Evolutionary conservation across 2,888 invertebrate genomes (phyloP), one percentile per base, ranked within the genome.

Genomic region (Euplagia quadripunctaria): DNA sequence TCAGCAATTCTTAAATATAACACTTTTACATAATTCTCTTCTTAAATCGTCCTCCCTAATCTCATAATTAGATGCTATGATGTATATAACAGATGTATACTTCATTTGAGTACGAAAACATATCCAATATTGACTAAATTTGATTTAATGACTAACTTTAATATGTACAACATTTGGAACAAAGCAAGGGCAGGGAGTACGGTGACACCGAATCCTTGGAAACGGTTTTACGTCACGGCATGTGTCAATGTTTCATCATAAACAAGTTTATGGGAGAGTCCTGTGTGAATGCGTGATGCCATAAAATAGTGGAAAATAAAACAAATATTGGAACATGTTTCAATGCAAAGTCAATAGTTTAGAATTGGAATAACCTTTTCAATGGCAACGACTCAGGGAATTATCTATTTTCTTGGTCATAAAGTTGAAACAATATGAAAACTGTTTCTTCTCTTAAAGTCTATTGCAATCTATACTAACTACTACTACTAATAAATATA

Each of bases 221-320:
- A 82, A 71, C 74, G 71, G 71, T 51, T 55, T 82, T 75, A 85
- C 86, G 80, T 82, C 76, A 82, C 51, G 42, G 17, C 78, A 61
- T 71, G 73, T 78, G 85, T 85, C 85, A 82, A 82, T 75, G 82
- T 79, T 80, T 69, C 78, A 79, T 82, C 83, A 81, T 82, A 88
- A 83, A 83, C 55, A 80, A 74, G 74, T 79, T 78, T 68, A 76
- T 72, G 67, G 63, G 73, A 70, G 65, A 66, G 20, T 61, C 12
- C 20, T 46, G 66, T 64, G 43, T 64, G 0, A 17, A 17, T 43
- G 9, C 41, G 52, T n/a, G 41, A 51, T 67, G 16, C 12, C 66
- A 17, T 51, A 61, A 43, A 20, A 65, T 65, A 65, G 65, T 61
- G 5, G 31, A 31, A 20, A 61, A 31, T 55, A 61, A 31, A 61